Conservation (phyloP, 2,113 vertebrate genomes). For the Rhinopithecus roxellana region DNA sequence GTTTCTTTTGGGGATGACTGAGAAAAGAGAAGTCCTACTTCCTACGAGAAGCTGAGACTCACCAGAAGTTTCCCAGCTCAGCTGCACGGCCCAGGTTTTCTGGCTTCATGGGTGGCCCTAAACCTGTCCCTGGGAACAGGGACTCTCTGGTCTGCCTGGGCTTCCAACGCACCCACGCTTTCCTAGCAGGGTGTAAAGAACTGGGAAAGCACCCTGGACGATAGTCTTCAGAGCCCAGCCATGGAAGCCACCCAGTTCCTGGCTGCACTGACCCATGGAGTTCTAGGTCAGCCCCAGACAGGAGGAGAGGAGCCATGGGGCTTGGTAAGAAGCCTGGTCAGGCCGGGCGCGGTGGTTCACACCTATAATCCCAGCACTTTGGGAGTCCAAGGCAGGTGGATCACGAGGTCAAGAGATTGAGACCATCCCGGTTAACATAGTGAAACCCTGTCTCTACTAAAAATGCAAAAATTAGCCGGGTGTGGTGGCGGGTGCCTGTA, state of each 20-base stretch:
- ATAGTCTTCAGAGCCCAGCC: neutral
- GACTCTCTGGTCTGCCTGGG: neutral
- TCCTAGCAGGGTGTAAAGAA: neutral
- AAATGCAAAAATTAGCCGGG: no score
- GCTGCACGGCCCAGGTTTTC: neutral
- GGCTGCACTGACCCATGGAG: neutral
- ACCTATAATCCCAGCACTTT: no score
- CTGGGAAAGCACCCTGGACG: fast-evolving
- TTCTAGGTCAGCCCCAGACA: neutral
- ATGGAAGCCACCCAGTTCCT: neutral
- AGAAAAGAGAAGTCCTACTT: neutral
- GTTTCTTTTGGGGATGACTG: neutral
- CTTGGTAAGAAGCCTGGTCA: neutral
- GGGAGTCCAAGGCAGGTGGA: no score
- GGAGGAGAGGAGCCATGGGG: neutral
- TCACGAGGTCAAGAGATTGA: fast-evolving
- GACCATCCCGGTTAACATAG: no score
- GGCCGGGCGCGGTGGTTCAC: fast-evolving
- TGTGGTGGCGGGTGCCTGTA: fast-evolving
- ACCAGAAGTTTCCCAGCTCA: neutral
- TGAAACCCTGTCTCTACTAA: no score
- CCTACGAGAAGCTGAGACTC: neutral
- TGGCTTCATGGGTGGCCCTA: neutral
- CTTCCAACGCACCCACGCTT: neutral
- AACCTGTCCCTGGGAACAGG: neutral